Percentiles rank a stretch among this genome's conserved stretches.
phyloP scores from a whole-genome alignment of 92 coral and sea anemone species.

The Phenganax marumi region DNA sequence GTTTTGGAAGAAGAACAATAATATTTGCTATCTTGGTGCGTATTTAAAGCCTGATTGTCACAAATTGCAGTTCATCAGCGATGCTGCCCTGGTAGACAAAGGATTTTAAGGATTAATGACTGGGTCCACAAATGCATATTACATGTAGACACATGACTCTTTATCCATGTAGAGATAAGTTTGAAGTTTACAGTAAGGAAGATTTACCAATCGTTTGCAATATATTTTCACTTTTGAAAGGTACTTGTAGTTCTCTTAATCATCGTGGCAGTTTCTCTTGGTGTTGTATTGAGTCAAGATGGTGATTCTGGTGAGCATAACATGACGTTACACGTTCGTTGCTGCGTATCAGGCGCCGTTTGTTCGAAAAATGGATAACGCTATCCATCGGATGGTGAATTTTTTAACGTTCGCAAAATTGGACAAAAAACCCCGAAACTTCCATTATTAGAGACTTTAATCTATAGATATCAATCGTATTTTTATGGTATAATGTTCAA shows the following conservation, averaged over 20 bases:
- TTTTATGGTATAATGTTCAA: too few relatives aligned
- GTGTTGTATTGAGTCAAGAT: not conserved
- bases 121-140: too few relatives aligned
- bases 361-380: too few relatives aligned
- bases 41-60: not conserved
- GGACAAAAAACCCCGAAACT: too few relatives aligned
- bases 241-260: not conserved
- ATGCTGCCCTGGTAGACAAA: too few relatives aligned
- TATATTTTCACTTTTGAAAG: not conserved
- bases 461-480: too few relatives aligned
- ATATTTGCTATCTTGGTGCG: constrained; percentile 3
- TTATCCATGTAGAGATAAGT: not conserved
- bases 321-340: not conserved
- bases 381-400: too few relatives aligned
- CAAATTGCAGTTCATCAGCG: too few relatives aligned
- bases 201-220: not conserved
- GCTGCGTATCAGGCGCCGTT: not conserved
- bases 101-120: too few relatives aligned
- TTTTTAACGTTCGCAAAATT: too few relatives aligned
- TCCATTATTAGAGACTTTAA: too few relatives aligned
- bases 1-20: not conserved
- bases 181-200: not conserved
- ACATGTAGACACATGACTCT: not conserved
- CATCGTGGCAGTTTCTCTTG: constrained; percentile 7
- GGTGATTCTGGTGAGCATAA: not conserved